Percentiles rank a stretch among this genome's conserved stretches.
Conservation (phyloP, 2,888 invertebrate genomes). For the Tenthredo mesomela region DNA sequence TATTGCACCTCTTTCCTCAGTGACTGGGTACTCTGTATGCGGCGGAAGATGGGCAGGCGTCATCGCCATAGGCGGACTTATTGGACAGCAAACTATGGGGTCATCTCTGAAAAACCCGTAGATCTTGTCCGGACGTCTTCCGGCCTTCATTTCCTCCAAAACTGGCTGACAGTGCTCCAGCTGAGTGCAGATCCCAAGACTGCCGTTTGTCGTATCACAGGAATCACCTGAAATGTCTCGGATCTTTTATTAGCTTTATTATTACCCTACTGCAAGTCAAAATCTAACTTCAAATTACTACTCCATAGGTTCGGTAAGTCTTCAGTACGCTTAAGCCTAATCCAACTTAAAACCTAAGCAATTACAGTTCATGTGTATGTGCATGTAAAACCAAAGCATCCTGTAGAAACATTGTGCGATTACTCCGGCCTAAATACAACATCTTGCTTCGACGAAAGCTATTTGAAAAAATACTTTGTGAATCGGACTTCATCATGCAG, state of each 20-base stretch:
- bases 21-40: not conserved
- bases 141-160: not conserved
- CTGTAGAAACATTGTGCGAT: not conserved
- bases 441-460: not conserved
- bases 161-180: not conserved
- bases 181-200: not conserved
- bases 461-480: not conserved
- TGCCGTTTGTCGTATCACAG: not conserved
- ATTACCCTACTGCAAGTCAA: not conserved
- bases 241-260: not conserved
- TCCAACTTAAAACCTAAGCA: not conserved
- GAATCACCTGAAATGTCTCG: not conserved
- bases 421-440: not conserved
- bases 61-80: not conserved
- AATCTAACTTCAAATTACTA: not conserved
- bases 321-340: not conserved
- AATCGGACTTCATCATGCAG: not conserved
- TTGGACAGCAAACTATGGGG: slow-evolving; percentile 15
- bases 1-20: slow-evolving; percentile 45
- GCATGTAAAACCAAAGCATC: not conserved
- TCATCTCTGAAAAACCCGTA: not conserved
- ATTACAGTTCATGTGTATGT: not conserved
- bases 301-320: not conserved
- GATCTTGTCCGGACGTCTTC: not conserved
- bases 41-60: not conserved